Conservation (phyloP, 2,797 vertebrate species). For the Erethizon dorsatum region DNA sequence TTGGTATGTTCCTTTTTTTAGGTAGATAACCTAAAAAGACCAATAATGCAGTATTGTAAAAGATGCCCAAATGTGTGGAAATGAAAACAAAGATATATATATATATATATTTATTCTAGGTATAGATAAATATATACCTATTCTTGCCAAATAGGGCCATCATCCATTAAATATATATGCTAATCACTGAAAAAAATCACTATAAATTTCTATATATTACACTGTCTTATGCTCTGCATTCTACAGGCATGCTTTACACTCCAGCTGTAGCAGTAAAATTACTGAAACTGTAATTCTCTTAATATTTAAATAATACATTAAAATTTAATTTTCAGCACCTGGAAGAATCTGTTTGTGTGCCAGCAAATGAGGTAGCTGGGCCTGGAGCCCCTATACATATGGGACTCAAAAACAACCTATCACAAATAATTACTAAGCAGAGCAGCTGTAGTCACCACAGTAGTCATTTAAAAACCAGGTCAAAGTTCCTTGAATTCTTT, state of each 20-base stretch:
- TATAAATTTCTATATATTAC: slow-evolving; percentile 79
- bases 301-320: slow-evolving; percentile 97
- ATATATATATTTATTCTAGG: background rate
- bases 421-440: slow-evolving; percentile 92
- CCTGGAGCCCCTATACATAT: slow-evolving; percentile 91
- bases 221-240: slow-evolving; percentile 65
- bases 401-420: slow-evolving; percentile 91
- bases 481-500: slow-evolving; percentile 89
- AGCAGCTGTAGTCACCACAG: slow-evolving; percentile 89
- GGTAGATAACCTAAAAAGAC: slow-evolving; percentile 5
- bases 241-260: slow-evolving; percentile 82
- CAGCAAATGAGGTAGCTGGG: slow-evolving; percentile 91
- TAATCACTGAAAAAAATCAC: slow-evolving; percentile 77
- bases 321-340: slow-evolving; percentile 96
- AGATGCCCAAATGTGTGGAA: background rate
- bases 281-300: slow-evolving; percentile 92
- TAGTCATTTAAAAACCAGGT: slow-evolving; percentile 90
- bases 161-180: slow-evolving; percentile 74
- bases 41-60: slow-evolving; percentile 47
- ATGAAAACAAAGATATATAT: slow-evolving; percentile 43
- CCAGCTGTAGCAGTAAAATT: slow-evolving; percentile 91
- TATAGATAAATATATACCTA: slow-evolving; percentile 37
- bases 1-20: slow-evolving; percentile 62
- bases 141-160: slow-evolving; percentile 71
- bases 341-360: slow-evolving; percentile 92